Base-by-base conservation (phyloP, 2,113 vertebrate species). In the Daubentonia madagascariensis region DNA sequence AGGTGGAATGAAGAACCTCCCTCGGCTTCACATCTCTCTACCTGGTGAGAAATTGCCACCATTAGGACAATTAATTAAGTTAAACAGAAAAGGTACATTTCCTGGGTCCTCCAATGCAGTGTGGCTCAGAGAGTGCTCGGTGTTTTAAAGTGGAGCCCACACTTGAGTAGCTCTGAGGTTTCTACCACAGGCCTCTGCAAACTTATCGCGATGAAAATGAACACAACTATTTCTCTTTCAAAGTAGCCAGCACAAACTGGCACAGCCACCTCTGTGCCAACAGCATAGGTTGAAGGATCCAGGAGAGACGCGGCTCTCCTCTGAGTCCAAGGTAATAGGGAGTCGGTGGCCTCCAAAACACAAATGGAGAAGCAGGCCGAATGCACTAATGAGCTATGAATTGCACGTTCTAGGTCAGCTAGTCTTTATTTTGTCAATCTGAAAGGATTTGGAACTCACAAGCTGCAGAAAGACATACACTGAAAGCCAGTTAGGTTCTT, bases 381-480 rank as follows among this genome's bases (percentile, higher is more conserved):
- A 18, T 4, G 9, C 28, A 32, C n/a, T 1, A 1, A 20, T 3
- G 45, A 88, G 61, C 83, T 61, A 2, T 0, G 52, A 70, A 48
- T 6, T 11, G 30, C 57, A n/a, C 12, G 48, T 32, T 68, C 67
- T 67, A 45, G 59, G 48, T 50, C n/a, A 92, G 70, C 37, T 25
- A 10, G 30, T 35, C 43, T 78, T 65, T 23, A 35, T 48, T 59
- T 5, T 50, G 52, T 86, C 48, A 28, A 25, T 67, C 40, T 85
- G 78, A 89, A 91, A 96, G 54, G 72, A 94, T 89, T 9, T 68
- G 43, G 28, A 43, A n/a, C 40, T 61, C 63, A 68, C 17, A 40
- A n/a, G 32, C 68, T 72, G 13, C 16, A 22, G 11, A 40, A 76
- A 81, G 61, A 63, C 43, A 14, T 30, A 43, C 0, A 20, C 43